Evolutionary conservation across 2,888 invertebrate species (phyloP).

Genomic region (Cartodere bifasciata): DNA sequence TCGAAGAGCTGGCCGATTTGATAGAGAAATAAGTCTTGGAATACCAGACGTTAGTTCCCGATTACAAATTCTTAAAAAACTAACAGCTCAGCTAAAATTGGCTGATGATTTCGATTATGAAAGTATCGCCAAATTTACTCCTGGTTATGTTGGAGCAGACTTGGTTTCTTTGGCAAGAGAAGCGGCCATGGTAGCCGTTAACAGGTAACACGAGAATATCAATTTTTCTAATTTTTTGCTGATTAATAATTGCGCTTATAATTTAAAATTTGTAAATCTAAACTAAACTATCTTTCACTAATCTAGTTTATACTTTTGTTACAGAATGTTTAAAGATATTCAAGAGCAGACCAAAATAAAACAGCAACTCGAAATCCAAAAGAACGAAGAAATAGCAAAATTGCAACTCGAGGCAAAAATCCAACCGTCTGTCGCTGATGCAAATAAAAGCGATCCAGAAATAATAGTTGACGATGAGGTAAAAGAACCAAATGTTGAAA

Average conservation of each 20-base stretch:
- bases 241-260: neutral
- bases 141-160: slow-evolving; percentile 95
- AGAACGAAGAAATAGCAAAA: slow-evolving; percentile 9
- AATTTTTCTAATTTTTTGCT: neutral
- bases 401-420: no score
- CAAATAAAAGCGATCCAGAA: slow-evolving; percentile 17
- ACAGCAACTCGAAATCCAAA: slow-evolving; percentile 13
- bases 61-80: slow-evolving; percentile 59
- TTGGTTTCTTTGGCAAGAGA: slow-evolving; percentile 74
- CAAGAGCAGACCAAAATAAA: slow-evolving; percentile 4
- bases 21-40: slow-evolving; percentile 85
- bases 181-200: slow-evolving; percentile 79
- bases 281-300: no score
- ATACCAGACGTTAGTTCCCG: slow-evolving; percentile 82
- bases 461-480: slow-evolving; percentile 23
- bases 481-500: slow-evolving; percentile 7
- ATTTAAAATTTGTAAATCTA: no score
- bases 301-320: neutral
- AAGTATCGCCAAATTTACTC: slow-evolving; percentile 70
- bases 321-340: slow-evolving; percentile 3
- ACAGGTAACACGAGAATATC: slow-evolving; percentile 38
- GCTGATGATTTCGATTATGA: slow-evolving; percentile 57
- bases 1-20: slow-evolving; percentile 83
- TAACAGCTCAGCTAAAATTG: slow-evolving; percentile 60
- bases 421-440: no score